Evolutionary conservation across 2,888 invertebrate genomes (phyloP).

Genomic region (Melieria crassipennis): DNA sequence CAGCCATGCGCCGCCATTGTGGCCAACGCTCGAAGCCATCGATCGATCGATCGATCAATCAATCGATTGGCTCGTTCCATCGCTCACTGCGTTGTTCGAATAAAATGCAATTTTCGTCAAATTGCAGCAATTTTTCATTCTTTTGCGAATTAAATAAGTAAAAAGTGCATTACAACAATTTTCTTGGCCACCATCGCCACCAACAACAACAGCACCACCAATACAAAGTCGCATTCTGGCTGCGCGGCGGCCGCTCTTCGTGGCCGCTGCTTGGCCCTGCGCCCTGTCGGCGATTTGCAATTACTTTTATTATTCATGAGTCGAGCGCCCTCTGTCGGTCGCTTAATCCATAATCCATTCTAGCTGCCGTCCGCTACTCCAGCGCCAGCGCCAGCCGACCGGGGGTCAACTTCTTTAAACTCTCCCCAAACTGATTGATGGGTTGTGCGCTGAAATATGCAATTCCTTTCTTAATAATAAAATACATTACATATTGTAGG

Average conservation of each 20-base stretch:
- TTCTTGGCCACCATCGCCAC: background rate
- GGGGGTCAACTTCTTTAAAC: constrained; percentile 55
- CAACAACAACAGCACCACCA: background rate
- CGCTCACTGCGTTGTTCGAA: constrained; percentile 21
- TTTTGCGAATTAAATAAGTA: constrained; percentile 47
- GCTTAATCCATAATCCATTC: no score
- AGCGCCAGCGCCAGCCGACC: constrained; percentile 31
- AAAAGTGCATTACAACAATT: constrained; percentile 17
- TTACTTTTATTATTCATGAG: constrained; percentile 57
- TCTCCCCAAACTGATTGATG: constrained; percentile 55
- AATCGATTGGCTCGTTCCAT: constrained; percentile 9
- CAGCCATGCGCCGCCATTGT: constrained; percentile 8
- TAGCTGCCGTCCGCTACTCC: background rate
- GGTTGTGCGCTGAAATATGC: constrained; percentile 49
- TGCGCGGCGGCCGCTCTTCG: no score
- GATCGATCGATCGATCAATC: constrained; percentile 11
- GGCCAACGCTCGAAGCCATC: constrained; percentile 10
- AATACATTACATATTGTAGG: background rate
- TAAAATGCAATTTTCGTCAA: constrained; percentile 57
- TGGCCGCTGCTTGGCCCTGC: background rate
- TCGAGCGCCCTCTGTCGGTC: constrained; percentile 7
- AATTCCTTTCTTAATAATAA: constrained; percentile 6
- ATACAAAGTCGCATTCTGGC: no score
- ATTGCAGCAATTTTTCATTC: constrained; percentile 62
- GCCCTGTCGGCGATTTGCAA: constrained; percentile 61